Evolutionary conservation across 2,888 invertebrate genomes (phyloP).

Genomic region (Cylindroiulus punctatus): DNA sequence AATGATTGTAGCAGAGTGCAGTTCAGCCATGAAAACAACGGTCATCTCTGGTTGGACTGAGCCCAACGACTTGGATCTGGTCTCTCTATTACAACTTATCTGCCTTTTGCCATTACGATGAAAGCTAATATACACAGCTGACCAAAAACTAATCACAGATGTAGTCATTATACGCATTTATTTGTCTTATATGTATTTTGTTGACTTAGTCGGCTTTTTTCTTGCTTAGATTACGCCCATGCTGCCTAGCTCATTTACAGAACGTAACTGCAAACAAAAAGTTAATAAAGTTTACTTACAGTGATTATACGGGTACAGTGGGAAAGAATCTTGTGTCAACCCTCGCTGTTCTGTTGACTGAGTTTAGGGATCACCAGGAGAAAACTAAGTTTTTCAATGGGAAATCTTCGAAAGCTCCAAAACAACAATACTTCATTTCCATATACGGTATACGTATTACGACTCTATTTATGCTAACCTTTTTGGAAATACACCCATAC

Average conservation of each 20-base stretch:
- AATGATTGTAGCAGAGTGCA: not conserved
- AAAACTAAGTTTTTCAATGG: not conserved
- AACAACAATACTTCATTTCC: no score
- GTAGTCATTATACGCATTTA: constrained; percentile 49
- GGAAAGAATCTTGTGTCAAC: not conserved
- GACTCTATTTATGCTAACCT: not conserved
- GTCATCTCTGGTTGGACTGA: constrained; percentile 6
- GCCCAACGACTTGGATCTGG: constrained; percentile 30
- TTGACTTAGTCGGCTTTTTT: constrained; percentile 18
- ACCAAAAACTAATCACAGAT: constrained; percentile 52
- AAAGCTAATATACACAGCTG: constrained; percentile 49
- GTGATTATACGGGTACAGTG: not conserved
- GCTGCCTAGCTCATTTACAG: not conserved
- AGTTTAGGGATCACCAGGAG: not conserved
- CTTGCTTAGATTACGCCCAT: constrained; percentile 35
- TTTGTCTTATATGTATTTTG: constrained; percentile 47
- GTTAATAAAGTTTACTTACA: constrained; percentile 41
- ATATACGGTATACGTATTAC: no score
- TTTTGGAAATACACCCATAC: not conserved
- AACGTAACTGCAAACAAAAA: constrained; percentile 19
- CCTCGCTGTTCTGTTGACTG: not conserved
- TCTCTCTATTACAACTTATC: constrained; percentile 49
- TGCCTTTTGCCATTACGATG: constrained; percentile 48
- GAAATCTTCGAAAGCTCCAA: not conserved
- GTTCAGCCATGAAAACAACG: not conserved